Base-by-base conservation (phyloP, 2,113 vertebrate species). In the Lasiurus borealis region DNA sequence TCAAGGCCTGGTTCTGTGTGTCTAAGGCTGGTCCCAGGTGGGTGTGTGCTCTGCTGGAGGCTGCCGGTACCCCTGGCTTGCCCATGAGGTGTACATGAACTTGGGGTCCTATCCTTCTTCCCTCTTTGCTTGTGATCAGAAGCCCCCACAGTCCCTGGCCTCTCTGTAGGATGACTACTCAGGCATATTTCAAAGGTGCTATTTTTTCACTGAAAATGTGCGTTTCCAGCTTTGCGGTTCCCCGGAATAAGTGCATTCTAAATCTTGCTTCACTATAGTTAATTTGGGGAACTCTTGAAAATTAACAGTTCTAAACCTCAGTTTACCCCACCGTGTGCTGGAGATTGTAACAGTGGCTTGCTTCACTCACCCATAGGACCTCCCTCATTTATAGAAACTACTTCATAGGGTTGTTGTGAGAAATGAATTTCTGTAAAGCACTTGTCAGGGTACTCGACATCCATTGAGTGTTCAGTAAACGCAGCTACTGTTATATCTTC, bases 181-280 rank as follows among this genome's bases (percentile, higher is more conserved):
- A 54, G 77, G 4, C 44, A 18, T 81, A 71, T 72, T 84, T 90
- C 36, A 88, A 29, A 82, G 59, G 8, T 40, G 2, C 90, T 66
- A 27, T 52, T 90, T 91, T 91, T 75, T 86, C 15, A 27, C 14
- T 76, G 34, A 68, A 72, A 54, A 46, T 62, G 6, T 90, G 34
- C 5, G 6, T 29, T 88, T 25, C 25, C 23, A 87, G 50, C 36
- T 89, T 57, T 23, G 31, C 21, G 71, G 57, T 64, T n/a, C 34
- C 44, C 27, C 78, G 62, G n/a, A 73, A 48, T 18, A 72, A 76
- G 16, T 59, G 0, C n/a, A 27, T 64, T 88, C 78, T 81, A 29
- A n/a, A 8, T 73, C 95, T 96, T 73, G 27, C 48, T 62, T 76
- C n/a, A 46, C 16, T 19, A 23, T 91, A 57, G 40, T 75, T 95